Evolutionary conservation across 2,113 vertebrate genomes (phyloP), one percentile per base, ranked within the genome.

Genomic region (Nyctereutes procyonoides): DNA sequence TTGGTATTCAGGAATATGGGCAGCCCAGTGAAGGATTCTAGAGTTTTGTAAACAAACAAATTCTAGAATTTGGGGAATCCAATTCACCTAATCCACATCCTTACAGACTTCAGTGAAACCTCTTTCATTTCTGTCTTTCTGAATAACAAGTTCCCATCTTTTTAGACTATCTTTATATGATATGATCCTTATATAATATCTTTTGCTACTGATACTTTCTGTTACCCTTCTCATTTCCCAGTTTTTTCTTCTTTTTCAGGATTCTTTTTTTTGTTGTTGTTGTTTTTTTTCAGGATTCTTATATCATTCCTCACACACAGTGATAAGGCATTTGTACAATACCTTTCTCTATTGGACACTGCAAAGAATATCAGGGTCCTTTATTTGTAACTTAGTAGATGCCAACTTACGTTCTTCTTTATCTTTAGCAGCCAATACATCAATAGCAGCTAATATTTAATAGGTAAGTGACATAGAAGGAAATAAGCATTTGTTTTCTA

Each of bases 371-470:
- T 77, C 9, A 38, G 3, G 79, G 55, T 71, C 56, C 17, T 82
- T 90, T 65, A 95, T 80, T 86, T 92, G 53, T 65, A 55, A 94
- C 55, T 58, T 95, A 81, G 26, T 95, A 94, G 80, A 67, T 90
- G 6, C 28, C 20, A 85, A 5, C 1, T 58, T 89, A 16, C 0
- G 32, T 58, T 8, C 22, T 73, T 71, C 26, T 91, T 87, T 89
- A 79, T 93, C 22, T 56, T 86, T 82, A 8, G 43, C 43, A 43
- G 43, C 43, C 43, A 43, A 43, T 81, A 83, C 24, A 82, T 89
- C 30, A 80, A 80, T 84, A 82, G 22, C 1, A 82, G 43, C 13
- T 38, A 90, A 73, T 74, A 86, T 87, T 90, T 67, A 94, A 55
- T 60, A 83, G 3, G 11, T 58, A 3, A 93, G 19, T 8, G n/a